Evolutionary conservation across 2,888 invertebrate species (phyloP), one percentile per base, ranked within the genome.

Genomic region (Trissolcus japonicus): DNA sequence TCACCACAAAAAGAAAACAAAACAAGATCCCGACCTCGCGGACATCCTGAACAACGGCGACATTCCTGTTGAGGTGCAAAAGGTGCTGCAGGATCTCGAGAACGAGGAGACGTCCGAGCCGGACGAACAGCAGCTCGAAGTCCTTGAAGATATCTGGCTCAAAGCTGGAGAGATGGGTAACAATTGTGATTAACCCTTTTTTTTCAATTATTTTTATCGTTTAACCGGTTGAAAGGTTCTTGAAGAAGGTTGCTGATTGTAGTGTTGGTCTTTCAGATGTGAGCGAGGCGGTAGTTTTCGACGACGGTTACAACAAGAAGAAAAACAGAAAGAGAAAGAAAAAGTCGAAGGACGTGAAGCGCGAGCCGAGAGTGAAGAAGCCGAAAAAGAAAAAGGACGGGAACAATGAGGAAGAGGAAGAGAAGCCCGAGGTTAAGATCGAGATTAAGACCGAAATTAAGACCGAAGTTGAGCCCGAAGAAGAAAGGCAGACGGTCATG

Each of bases 121-220:
- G 0, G 94, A 94, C 84, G 95, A 94, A 82, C 92, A 93, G 53
- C 94, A 94, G 79, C 85, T 94, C 40, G 94, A 94, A 87, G 94
- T 92, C 4, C 89, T 95, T 3, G 94, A 94, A 89, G 94, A 95
- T 83, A 94, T 95, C 80, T 95, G 94, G 94, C 85, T 94, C 11
- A 95, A 95, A 89, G 95, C 95, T 40, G 94, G 94, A 55, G 94
- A 95, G 90, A 94, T 94, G 90, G 94, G 92, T 92, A 85, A 86
- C 6, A 9, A 35, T 11, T 35, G 9, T 35, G 11, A 9, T 4
- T 25, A 6, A 6, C 4, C 4, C 0, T 46, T 46, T 14, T 14
- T 16, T 13, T 16, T 14, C 4, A 1, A 6, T 46, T 46, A 6
- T 16, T 46, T 46, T 9, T 2, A 16, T 46, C 6, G 43, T 46